Base-by-base conservation (phyloP, 2,888 invertebrate species). In the Limnephilus marmoratus region DNA sequence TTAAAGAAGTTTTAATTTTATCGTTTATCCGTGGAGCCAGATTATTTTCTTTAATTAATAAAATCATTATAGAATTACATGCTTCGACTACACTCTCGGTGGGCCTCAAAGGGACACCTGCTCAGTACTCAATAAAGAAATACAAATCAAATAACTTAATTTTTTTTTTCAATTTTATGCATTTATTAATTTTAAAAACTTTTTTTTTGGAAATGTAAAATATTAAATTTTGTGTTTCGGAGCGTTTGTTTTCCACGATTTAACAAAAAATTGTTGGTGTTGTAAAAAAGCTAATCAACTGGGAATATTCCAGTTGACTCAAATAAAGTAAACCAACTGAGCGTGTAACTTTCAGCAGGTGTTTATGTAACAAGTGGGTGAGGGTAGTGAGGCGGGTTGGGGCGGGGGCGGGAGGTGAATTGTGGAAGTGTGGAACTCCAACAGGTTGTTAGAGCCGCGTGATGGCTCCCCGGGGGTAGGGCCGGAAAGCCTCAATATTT, bases 371-470 rank as follows among this genome's bases (percentile, higher is more conserved):
- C 92, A 41, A 29, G 90, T 31, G 34, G 31, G 41, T 15, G 41
- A 80, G 81, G 53, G 53, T 81, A 49, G 31, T 45, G 83, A 45
- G 91, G n/a, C 37, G 41, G 83, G 24, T 68, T 7, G 68, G 9
- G 24, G 24, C 68, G 49, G 91, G 85, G 80, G 49, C 49, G 92
- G 41, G 92, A 90, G 80, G 91, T 68, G 81, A 49, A 15, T 49
- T 49, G 49, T 49, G 49, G 49, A 45, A 45, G 45, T 45, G 45
- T 45, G 3, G 68, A 37, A 92, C 85, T 93, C 91, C 93, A 93
- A 93, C 93, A 93, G 93, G 93, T 93, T 93, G 93, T 91, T 92
- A 92, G 68, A 90, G 81, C 90, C 91, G 88, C 91, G 83, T 91
- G 92, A 93, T 93, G 91, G 89, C 88, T 92, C 93, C 93, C 91